phyloP scores from a whole-genome alignment of 2,888 invertebrate species.

The Coelinius sp. region DNA sequence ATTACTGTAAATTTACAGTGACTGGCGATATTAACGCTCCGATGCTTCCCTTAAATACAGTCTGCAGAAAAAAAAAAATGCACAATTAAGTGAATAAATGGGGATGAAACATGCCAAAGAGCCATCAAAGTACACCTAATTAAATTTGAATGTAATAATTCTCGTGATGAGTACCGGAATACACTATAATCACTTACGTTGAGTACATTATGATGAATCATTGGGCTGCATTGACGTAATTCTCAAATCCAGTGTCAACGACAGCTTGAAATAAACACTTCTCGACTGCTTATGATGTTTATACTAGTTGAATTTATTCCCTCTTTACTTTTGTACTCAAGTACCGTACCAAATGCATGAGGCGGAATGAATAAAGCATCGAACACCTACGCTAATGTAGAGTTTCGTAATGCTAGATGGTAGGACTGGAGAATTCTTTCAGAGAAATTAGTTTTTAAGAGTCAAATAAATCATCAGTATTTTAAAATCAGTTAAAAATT shows the following conservation, averaged over 20 bases:
- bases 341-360: conserved; percentile 23
- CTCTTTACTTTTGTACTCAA: conserved; percentile 29
- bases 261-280: conserved; percentile 46
- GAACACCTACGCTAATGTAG: conserved; percentile 1
- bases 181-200: background rate
- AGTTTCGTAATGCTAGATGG: background rate
- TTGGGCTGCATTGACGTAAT: background rate
- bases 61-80: conserved; percentile 24
- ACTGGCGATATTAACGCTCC: conserved; percentile 18
- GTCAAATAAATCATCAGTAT: too few species aligned
- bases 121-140: background rate
- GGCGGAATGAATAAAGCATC: conserved; percentile 7
- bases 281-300: conserved; percentile 3
- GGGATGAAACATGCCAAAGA: background rate
- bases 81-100: conserved; percentile 14
- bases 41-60: conserved; percentile 35
- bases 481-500: too few species aligned
- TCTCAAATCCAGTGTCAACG: conserved; percentile 41
- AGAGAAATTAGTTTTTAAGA: background rate
- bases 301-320: conserved; percentile 28
- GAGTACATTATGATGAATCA: background rate
- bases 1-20: background rate
- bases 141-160: background rate
- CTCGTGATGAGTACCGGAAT: background rate
- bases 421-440: background rate